Evolutionary conservation across 2,113 vertebrate genomes (phyloP), one percentile per base, ranked within the genome.

Genomic region (Tapirus terrestris): DNA sequence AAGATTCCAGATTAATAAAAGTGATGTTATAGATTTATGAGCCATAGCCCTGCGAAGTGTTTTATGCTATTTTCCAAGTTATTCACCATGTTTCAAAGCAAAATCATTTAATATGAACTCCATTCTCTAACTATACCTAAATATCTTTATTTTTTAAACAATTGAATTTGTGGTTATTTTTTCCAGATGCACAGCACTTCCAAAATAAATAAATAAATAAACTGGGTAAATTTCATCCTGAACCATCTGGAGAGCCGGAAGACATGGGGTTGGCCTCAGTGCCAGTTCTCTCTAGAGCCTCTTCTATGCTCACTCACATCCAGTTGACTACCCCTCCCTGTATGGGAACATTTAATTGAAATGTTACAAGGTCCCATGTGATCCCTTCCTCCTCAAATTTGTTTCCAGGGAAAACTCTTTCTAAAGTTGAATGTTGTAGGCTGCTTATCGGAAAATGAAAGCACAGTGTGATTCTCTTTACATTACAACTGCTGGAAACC

Each of bases 1-100:
- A 95, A 97, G 96, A 95, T 96, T 97, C 91, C 95, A 96, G 96
- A 96, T 98, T 97, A 98, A 98, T 98, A 96, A 97, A 97, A 97
- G 75, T 56, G 8, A 94, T 87, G 75, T 93, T 97, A 87, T 72
- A 93, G 92, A 96, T 97, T 97, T 94, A 96, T 98, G 70, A 97
- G 77, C 76, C 94, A 92, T 48, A 76, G 82, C 63, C 90, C 87
- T 92, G 53, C 53, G 77, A 95, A 98, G 92, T 76, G 70, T 76
- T 96, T 96, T 95, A 80, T 96, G 96, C 80, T 95, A 39, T 96
- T 93, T 94, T 97, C 96, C 70, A 89, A 94, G 90, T 97, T 98
- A 98, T 96, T 98, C 97, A 96, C 96, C 90, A 96, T 82, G 75
- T 96, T 98, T 97, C 94, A 97, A 97, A 98, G 97, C 68, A 97